Evolutionary conservation across 1,140 invertebrate species (phyloP).

Genomic region (Drosophila leontia): DNA sequence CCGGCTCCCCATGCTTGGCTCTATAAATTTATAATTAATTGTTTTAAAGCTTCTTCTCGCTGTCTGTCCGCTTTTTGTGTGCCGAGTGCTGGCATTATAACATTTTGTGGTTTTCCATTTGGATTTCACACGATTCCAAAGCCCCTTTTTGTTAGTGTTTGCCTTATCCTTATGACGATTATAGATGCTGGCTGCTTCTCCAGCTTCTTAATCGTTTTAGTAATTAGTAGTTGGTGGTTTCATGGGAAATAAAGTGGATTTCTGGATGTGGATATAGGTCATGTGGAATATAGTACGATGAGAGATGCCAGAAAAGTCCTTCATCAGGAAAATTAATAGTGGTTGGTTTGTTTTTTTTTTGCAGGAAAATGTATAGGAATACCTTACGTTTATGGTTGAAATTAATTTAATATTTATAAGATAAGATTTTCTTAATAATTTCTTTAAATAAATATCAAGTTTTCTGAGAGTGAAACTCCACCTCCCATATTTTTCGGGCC

Average conservation of each 20-base stretch:
- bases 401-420: background rate
- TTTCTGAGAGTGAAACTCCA: background rate
- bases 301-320: background rate
- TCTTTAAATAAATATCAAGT: background rate
- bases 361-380: background rate
- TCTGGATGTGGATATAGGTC: constrained; percentile 16
- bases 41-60: constrained; percentile 73
- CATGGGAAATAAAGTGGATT: constrained; percentile 9
- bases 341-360: background rate
- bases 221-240: constrained; percentile 61
- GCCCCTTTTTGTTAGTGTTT: constrained; percentile 25
- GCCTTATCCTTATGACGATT: constrained; percentile 40
- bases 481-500: background rate
- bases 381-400: background rate
- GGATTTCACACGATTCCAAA: constrained; percentile 32
- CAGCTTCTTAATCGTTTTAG: constrained; percentile 65
- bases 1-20: constrained; percentile 4
- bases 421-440: background rate
- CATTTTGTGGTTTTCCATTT: constrained; percentile 72
- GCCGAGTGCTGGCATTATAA: constrained; percentile 47
- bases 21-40: constrained; percentile 84
- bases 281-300: constrained; percentile 7
- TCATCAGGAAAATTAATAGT: constrained; percentile 8
- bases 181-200: constrained; percentile 37
- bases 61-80: constrained; percentile 40